phyloP scores from a whole-genome alignment of 2,113 vertebrate genomes.

The human region DNA sequence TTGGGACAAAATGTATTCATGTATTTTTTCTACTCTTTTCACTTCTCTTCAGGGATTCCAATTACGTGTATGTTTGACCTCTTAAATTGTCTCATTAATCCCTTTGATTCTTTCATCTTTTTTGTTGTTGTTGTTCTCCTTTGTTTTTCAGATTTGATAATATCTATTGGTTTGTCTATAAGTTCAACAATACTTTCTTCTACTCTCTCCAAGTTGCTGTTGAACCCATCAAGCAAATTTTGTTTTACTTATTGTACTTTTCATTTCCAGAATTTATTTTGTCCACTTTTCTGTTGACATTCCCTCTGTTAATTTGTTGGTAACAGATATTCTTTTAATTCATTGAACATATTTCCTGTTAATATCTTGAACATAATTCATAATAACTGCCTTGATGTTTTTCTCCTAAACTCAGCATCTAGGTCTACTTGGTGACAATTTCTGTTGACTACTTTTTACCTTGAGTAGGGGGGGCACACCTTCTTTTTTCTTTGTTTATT shows the following conservation, averaged over 20 bases:
- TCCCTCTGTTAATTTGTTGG: not conserved
- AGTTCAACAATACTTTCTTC: not conserved
- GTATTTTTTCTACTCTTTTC: not conserved
- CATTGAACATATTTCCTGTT: not conserved
- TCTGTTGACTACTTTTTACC: constrained; percentile 1
- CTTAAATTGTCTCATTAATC: not conserved
- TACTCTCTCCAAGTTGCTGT: not conserved
- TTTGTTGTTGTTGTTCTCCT: not conserved
- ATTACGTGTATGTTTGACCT: not conserved
- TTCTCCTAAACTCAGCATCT: not conserved
- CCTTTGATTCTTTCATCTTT: not conserved
- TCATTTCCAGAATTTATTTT: not conserved
- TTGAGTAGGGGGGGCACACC: not conserved
- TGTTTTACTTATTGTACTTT: not conserved
- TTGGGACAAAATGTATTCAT: not conserved
- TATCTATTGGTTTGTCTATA: not conserved
- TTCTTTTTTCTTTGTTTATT: not conserved
- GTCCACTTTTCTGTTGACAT: not conserved
- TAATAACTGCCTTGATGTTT: not conserved
- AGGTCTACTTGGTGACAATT: not conserved
- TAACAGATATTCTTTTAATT: not conserved
- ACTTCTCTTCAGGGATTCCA: not conserved
- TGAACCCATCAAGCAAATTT: not conserved
- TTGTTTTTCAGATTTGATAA: not conserved
- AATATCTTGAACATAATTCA: not conserved